Evolutionary conservation across 2,797 vertebrate species (phyloP).

Genomic region (Euthynnus affinis): DNA sequence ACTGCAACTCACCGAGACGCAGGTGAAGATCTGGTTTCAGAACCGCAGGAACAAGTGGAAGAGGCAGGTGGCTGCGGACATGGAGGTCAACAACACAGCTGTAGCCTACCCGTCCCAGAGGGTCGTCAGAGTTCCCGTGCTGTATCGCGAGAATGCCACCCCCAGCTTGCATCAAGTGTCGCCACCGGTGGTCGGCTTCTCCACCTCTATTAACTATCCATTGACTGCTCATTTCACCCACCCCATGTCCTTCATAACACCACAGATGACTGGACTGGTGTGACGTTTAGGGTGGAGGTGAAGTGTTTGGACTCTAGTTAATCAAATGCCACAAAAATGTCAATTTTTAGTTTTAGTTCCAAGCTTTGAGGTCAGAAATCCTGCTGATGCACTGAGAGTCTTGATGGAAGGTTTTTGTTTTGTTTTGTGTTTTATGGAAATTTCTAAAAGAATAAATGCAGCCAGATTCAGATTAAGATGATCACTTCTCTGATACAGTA

Average conservation of each 20-base stretch:
- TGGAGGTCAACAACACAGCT: slow-evolving; percentile 76
- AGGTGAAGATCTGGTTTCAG: slow-evolving; percentile 93
- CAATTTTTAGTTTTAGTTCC: background rate
- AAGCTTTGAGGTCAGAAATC: background rate
- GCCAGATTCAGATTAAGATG: slow-evolving; percentile 8
- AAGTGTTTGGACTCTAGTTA: background rate
- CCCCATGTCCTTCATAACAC: slow-evolving; percentile 87
- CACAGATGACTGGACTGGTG: slow-evolving; percentile 91
- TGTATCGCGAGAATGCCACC: slow-evolving; percentile 89
- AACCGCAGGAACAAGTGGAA: slow-evolving; percentile 92
- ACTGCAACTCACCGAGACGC: slow-evolving; percentile 88
- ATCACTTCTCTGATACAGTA: background rate
- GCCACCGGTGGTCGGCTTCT: slow-evolving; percentile 58
- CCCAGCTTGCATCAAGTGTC: slow-evolving; percentile 82
- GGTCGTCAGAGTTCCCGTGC: slow-evolving; percentile 89
- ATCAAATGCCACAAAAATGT: slow-evolving; percentile 38
- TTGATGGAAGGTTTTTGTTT: too few relatives aligned
- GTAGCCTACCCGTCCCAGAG: slow-evolving; percentile 73
- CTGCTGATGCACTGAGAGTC: background rate
- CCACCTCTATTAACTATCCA: slow-evolving; percentile 84
- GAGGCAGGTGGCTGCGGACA: slow-evolving; percentile 88
- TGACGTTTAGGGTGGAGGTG: slow-evolving; percentile 70
- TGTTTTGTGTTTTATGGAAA: background rate
- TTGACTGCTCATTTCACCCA: slow-evolving; percentile 85
- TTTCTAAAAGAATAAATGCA: background rate